These are phyloP conservation scores for Pao palembangensis DNA, from an alignment of 2,113 vertebrate species.

Conservation along the genomic window DNA sequence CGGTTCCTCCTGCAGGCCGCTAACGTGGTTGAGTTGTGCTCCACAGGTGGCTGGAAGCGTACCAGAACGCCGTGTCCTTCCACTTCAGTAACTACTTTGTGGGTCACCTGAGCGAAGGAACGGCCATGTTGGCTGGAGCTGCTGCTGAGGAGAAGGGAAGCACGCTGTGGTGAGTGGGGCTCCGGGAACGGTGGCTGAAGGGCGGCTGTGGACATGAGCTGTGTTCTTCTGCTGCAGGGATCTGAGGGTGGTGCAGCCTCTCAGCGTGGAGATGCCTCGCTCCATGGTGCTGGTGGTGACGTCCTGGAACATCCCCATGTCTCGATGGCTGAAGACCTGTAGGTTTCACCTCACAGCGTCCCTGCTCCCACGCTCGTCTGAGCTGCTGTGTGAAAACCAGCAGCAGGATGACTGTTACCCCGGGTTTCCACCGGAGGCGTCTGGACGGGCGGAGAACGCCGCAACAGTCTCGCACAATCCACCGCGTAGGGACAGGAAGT, in stretches of 20 bases:
- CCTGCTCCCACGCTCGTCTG: too few relatives aligned
- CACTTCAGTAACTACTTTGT: slow-evolving; percentile 96
- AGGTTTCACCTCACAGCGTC: slow-evolving; percentile 27
- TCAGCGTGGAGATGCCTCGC: slow-evolving; percentile 83
- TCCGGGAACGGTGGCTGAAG: neutral
- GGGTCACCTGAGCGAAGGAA: slow-evolving; percentile 85
- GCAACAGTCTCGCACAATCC: too few relatives aligned
- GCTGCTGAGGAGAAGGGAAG: slow-evolving; percentile 83
- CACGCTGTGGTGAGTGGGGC: slow-evolving; percentile 74
- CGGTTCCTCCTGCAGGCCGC: slow-evolving; percentile 16
- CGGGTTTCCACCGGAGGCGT: too few relatives aligned
- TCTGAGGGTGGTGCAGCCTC: slow-evolving; percentile 79
- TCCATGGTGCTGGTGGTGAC: slow-evolving; percentile 90
- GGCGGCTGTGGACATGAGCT: neutral
- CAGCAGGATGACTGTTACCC: too few relatives aligned
- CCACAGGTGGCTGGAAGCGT: slow-evolving; percentile 83
- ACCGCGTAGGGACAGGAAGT: too few relatives aligned
- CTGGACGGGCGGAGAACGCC: too few relatives aligned
- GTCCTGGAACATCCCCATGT: slow-evolving; percentile 92
- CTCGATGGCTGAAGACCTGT: slow-evolving; percentile 88
- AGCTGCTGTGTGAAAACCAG: too few relatives aligned
- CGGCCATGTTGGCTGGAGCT: slow-evolving; percentile 78
- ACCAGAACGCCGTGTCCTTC: slow-evolving; percentile 87
- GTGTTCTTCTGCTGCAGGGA: slow-evolving; percentile 70
- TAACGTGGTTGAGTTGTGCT: neutral